A percentile compares a stretch with the other conserved stretches of the same genome.
Evolutionary conservation across 37 sponge, comb jelly and placozoan species (phyloP).

Genomic region (Chondrosia reniformis): DNA sequence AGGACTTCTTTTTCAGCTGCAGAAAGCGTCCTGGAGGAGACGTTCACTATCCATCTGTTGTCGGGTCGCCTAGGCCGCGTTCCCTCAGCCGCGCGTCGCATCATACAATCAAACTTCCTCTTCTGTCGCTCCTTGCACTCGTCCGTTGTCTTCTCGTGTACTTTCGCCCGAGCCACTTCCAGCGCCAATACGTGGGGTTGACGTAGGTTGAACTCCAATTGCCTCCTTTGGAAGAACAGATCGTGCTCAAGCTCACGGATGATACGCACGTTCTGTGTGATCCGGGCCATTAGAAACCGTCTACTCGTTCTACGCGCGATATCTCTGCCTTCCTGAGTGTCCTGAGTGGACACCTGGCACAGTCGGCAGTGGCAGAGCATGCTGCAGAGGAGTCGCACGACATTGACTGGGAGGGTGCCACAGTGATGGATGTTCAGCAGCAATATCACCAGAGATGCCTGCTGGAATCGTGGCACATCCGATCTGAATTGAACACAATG

Average conservation of each 20-base stretch:
- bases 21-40: background rate
- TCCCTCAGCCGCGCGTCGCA: background rate
- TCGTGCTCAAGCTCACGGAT: background rate
- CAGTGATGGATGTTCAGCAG: no score
- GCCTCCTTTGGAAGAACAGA: background rate
- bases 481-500: no score
- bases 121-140: constrained; percentile 6
- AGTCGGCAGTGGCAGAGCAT: no score
- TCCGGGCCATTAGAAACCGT: no score
- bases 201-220: background rate
- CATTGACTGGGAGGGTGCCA: no score
- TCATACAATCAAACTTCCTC: constrained; percentile 22
- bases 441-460: no score
- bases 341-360: no score
- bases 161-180: background rate
- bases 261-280: no score
- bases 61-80: background rate
- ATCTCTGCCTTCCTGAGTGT: no score
- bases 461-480: no score
- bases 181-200: background rate
- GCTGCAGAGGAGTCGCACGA: no score
- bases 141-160: background rate
- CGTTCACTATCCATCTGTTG: constrained; percentile 15
- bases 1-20: constrained; percentile 1
- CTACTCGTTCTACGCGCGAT: no score